phyloP scores from a whole-genome alignment of 2,888 invertebrate genomes.

The Polymixis flavicincta region DNA sequence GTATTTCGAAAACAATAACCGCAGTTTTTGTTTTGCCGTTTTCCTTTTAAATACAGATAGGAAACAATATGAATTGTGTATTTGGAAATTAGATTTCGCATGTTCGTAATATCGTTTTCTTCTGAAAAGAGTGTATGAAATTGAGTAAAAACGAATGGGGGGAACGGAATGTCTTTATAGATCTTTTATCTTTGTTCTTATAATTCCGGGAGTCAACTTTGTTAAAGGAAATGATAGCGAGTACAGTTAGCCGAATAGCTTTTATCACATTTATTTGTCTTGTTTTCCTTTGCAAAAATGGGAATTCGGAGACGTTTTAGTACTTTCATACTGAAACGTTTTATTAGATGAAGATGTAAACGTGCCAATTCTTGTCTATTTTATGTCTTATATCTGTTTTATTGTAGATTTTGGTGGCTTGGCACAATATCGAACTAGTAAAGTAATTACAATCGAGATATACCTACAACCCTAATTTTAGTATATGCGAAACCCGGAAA shows the following conservation, averaged over 20 bases:
- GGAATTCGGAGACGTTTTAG: conserved; percentile 50
- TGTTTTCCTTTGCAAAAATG: conserved; percentile 66
- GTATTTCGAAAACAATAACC: conserved; percentile 56
- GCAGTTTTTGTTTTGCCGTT: conserved; percentile 36
- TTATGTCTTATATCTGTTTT: conserved; percentile 54
- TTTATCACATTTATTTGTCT: conserved; percentile 76
- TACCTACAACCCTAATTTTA: no score
- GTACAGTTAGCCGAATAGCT: conserved; percentile 77
- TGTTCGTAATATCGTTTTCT: conserved; percentile 69
- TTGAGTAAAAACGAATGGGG: conserved; percentile 67
- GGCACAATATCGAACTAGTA: conserved; percentile 3
- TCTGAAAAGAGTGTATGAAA: conserved; percentile 66
- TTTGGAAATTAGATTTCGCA: conserved; percentile 61
- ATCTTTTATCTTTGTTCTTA: conserved; percentile 67
- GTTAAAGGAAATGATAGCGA: conserved; percentile 71
- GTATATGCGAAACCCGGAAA: no score
- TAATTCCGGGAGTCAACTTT: conserved; percentile 65
- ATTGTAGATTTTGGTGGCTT: conserved; percentile 20
- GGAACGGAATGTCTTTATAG: conserved; percentile 63
- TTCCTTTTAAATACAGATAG: conserved; percentile 33
- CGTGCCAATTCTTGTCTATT: conserved; percentile 59
- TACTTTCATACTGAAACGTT: conserved; percentile 67
- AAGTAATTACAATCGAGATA: neutral
- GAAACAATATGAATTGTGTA: conserved; percentile 22
- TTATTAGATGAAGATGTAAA: conserved; percentile 67